phyloP scores from a whole-genome alignment of 1,140 invertebrate species.

The Leptopilina boulardi region DNA sequence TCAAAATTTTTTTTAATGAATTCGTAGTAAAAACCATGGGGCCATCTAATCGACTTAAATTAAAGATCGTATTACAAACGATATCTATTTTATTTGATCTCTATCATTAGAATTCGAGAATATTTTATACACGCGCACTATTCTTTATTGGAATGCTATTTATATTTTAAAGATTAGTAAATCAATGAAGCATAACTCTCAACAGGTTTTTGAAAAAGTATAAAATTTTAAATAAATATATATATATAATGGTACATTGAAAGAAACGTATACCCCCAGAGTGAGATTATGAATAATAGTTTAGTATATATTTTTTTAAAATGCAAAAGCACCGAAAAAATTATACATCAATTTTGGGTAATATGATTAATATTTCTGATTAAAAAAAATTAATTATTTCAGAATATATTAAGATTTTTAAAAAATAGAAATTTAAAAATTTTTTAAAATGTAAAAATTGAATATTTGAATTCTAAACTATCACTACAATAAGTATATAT shows the following conservation, averaged over 20 bases:
- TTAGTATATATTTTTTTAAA: too few relatives aligned
- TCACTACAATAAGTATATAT: too few relatives aligned
- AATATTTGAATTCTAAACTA: background rate
- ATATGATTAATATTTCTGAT: too few relatives aligned
- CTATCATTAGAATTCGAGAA: background rate
- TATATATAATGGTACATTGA: too few relatives aligned
- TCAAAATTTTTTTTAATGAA: background rate
- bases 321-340: too few relatives aligned
- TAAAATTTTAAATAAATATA: background rate
- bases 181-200: conserved; percentile 11
- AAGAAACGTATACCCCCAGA: too few relatives aligned
- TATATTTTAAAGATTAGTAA: background rate
- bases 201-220: conserved; percentile 9
- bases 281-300: too few relatives aligned
- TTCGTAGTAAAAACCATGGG: background rate
- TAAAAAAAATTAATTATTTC: too few relatives aligned
- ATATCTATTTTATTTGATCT: conserved; percentile 8
- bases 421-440: too few relatives aligned
- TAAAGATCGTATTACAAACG: conserved; percentile 21
- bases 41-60: conserved; percentile 21
- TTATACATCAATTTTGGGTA: too few relatives aligned
- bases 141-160: conserved; percentile 18
- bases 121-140: conserved; percentile 2
- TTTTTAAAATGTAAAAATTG: too few relatives aligned
- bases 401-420: too few relatives aligned